Evolutionary conservation across 2,888 invertebrate genomes (phyloP).

Genomic region (Xestia rhomboidea): DNA sequence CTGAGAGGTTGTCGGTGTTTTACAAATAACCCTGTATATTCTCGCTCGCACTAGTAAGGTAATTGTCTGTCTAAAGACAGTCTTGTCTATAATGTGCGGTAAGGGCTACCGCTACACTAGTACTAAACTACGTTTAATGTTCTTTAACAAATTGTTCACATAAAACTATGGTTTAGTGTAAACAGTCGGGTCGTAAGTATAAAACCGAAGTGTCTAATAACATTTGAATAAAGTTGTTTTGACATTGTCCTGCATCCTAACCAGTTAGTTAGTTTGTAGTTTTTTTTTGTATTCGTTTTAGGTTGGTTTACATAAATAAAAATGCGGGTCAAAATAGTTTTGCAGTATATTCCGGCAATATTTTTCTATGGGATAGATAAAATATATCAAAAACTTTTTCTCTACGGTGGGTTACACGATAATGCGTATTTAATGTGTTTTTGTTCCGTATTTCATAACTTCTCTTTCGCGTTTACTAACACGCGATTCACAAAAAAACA

Average conservation of each 20-base stretch:
- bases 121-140: conserved; percentile 16
- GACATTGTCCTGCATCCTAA: background rate
- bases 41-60: too few species aligned
- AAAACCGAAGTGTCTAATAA: conserved; percentile 2
- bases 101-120: too few species aligned
- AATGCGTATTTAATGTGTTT: conserved; percentile 40
- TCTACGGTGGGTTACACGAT: background rate
- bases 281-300: too few species aligned
- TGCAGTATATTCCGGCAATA: background rate
- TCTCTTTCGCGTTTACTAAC: conserved; percentile 5
- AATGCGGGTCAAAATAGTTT: background rate
- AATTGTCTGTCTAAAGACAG: too few species aligned
- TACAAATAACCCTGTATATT: too few species aligned
- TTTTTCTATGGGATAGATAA: conserved; percentile 1
- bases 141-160: conserved; percentile 13
- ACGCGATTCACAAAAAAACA: conserved; percentile 45
- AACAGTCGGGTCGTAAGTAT: background rate
- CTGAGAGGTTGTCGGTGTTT: too few species aligned
- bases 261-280: too few species aligned
- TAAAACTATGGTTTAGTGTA: background rate
- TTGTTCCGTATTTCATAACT: conserved; percentile 36
- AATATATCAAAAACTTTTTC: conserved; percentile 17
- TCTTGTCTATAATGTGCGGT: too few species aligned
- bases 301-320: background rate
- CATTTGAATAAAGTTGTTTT: background rate